phyloP scores from a whole-genome alignment of 2,888 invertebrate genomes.

The Notodonta ziczac region DNA sequence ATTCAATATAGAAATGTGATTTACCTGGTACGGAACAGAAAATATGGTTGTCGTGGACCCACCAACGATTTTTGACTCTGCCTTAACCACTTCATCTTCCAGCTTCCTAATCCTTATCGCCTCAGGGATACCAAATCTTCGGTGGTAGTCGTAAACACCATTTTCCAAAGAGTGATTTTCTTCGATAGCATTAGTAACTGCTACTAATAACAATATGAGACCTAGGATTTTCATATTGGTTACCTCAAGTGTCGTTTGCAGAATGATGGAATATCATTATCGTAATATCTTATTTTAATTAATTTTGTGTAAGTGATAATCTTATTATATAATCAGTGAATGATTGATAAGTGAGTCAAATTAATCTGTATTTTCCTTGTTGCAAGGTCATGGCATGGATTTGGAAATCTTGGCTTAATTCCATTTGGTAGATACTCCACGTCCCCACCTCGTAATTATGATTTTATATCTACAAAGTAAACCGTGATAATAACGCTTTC shows the following conservation, averaged over 20 bases:
- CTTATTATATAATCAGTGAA: not conserved
- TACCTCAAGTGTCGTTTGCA: not conserved
- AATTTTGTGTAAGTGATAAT: not conserved
- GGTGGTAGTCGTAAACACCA: conserved; percentile 49
- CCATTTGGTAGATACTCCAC: too few species aligned
- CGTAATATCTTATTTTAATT: not conserved
- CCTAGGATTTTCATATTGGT: conserved; percentile 23
- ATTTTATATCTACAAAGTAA: too few species aligned
- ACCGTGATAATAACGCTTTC: too few species aligned
- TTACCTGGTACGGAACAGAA: conserved; percentile 52
- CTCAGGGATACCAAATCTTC: conserved; percentile 45
- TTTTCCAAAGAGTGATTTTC: conserved; percentile 18
- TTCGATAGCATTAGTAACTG: conserved; percentile 23
- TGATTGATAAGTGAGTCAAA: not conserved
- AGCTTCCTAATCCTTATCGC: conserved; percentile 44
- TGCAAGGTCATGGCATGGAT: not conserved
- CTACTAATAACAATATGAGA: conserved; percentile 25
- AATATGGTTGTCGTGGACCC: conserved; percentile 42
- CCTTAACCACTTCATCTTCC: conserved; percentile 39
- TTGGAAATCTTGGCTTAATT: too few species aligned
- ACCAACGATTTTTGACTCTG: conserved; percentile 43
- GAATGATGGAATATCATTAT: not conserved
- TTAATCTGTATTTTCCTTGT: not conserved
- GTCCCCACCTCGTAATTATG: too few species aligned
- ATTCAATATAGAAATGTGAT: not conserved